Evolutionary conservation across 1,140 invertebrate species (phyloP), one percentile per base, ranked within the genome.

Genomic region (Drosophila pallidifrons): DNA sequence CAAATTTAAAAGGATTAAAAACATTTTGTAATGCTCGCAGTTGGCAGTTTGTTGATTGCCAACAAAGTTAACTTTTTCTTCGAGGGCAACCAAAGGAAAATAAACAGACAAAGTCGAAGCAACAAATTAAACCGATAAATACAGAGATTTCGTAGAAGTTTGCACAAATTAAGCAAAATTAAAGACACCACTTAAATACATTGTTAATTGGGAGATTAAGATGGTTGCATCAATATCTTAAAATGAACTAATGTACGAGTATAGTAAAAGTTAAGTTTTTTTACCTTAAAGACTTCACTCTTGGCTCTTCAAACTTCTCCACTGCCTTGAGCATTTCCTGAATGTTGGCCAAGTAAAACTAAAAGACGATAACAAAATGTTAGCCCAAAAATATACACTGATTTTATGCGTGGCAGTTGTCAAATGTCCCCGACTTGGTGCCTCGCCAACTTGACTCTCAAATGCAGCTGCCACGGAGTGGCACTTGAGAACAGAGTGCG

Each of bases 1-100:
- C 65, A 89, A 83, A 88, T 89, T 88, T 89, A 72, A 88, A 88
- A 81, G 80, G 83, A 88, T 88, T 88, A 89, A 75, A 72, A 88
- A 64, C 66, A 75, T 65, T 70, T 67, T 68, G 72, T 72, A 75
- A 71, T 70, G 59, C 68, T 81, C 57, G 80, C 75, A 63, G 46
- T 47, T 47, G 15, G 16, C 5, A 35, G 59, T 72, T 64, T 82
- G 60, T 82, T 77, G 67, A 85, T 67, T 80, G 57, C 43, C 47
- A 69, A 38, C 49, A 1, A 41, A 60, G 55, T 45, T 47, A 52
- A 68, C 58, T 63, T n/a, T 63, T 60, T 68, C 55, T 60, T 25
- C 25, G 61, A 54, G 55, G 20, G 28, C 55, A 49, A 49, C 32
- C 30, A 49, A n/a, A 0, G 11, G 6, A 28, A 41, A 10, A 57